Evolutionary conservation across 2,888 invertebrate species (phyloP), one percentile per base, ranked within the genome.

Genomic region (Pseudanteris insignis): DNA sequence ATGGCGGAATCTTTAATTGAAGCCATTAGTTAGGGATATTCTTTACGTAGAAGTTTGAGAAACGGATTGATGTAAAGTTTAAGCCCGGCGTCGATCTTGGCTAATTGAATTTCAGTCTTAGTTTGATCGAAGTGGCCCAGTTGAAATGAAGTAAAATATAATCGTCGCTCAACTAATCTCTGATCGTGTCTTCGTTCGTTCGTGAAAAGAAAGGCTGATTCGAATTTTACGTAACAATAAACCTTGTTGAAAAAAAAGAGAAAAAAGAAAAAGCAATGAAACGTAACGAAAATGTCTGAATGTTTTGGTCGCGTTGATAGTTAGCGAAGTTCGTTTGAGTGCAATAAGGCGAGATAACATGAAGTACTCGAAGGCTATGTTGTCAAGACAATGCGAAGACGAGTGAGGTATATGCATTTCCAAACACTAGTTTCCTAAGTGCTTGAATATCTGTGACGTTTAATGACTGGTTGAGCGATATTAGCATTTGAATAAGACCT

Each of bases 401-500:
- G 44, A 60, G 54, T 48, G 54, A 60, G 48, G 60, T 48, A 54
- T 60, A 57, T 53, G 47, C 57, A 48, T 57, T 51, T 57, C 57
- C 51, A 57, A 62, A 57, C 63, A 63, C 48, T 48, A 58, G 57
- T 50, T 59, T 59, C 63, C 63, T 55, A 63, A 63, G 63, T 59
- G 54, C 53, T 59, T 55, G 63, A 59, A 61, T 55, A 63, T 61
- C 47, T 51, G 66, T 61, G 57, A 61, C 64, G 60, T 66, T 68
- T 71, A 72, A 72, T 71, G 68, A 70, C 48, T 66, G 63, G 50
- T 67, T 66, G 66, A 62, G 55, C 40, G 46, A 60, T 65, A 76
- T 75, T 75, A 73, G 69, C 75, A 76, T 76, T 38, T 71, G 68
- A 74, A 76, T 75, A 67, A 57, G 38, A 48, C 53, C 47, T 65